Evolutionary conservation across 2,797 vertebrate species (phyloP), one percentile per base, ranked within the genome.

Genomic region (Silurus lanzhouensis): DNA sequence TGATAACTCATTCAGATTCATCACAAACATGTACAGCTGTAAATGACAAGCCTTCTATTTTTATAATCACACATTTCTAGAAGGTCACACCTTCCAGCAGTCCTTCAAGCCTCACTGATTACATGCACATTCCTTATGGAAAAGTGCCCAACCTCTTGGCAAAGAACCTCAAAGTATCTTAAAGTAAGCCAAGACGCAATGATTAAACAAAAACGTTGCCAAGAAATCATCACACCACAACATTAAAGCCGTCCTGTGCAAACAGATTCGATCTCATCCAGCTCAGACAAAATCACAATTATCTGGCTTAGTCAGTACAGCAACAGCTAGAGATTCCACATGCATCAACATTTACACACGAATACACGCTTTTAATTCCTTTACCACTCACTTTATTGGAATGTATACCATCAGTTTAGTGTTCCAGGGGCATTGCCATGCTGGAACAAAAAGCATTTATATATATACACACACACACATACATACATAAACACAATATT

Each of bases 11-110:
- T 67, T 67, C 10, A 64, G 63, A 67, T 67, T 27, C 13, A 46
- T 38, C 31, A 20, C 67, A 70, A 31, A 71, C 19, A 71, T 44
- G 38, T 20, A 71, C 90, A 88, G 87, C 83, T 84, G 82, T 82
- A 91, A 91, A 91, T 87, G 87, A 83, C 82, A 91, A 84, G 85
- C 79, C 89, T 91, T 91, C 91, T 93, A 92, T 93, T 93, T 94
- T 90, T 91, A 91, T 44, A 1, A 86, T 75, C 79, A 88, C 74
- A 89, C 86, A 57, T 93, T 92, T 89, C 92, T 90, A 89, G 91
- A 94, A 92, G 91, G 91, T 81, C 91, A 91, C 90, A 88, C 91
- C 88, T 92, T 52, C 12, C 70, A 48, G 22, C 70, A 48, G 38
- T 46, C 46, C 70, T n/a, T 72, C 22, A 71, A n/a, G 22, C 70